These are phyloP conservation scores for Thaleichthys pacificus DNA, from an alignment of 2,797 vertebrate species.

Conservation along the genomic window DNA sequence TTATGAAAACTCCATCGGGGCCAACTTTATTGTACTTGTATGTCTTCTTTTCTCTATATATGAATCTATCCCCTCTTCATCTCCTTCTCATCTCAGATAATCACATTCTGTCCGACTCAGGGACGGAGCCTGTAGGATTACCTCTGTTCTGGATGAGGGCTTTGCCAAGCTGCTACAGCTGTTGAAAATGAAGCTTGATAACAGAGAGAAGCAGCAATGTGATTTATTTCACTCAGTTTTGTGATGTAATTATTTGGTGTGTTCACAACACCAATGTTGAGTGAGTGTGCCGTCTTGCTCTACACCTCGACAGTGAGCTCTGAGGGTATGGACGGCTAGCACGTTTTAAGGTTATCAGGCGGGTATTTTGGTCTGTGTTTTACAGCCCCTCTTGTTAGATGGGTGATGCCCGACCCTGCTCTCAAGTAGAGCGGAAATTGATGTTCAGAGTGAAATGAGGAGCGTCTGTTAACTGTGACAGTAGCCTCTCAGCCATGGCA, in stretches of 20 bases:
- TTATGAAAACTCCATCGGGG: constrained; percentile 4
- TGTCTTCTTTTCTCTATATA: constrained; percentile 16
- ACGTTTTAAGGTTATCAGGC: neutral
- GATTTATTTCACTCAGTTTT: neutral
- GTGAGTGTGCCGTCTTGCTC: neutral
- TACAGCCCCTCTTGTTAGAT: neutral
- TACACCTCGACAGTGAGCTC: too few relatives aligned
- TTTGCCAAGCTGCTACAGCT: neutral
- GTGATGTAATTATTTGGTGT: neutral
- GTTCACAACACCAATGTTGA: neutral
- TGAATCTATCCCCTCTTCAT: constrained; percentile 2
- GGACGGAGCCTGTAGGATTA: neutral
- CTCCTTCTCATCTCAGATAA: constrained; percentile 26
- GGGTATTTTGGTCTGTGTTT: too few relatives aligned
- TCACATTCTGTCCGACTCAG: constrained; percentile 22
- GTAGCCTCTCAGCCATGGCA: neutral
- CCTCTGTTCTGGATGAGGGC: neutral
- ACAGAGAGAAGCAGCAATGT: neutral
- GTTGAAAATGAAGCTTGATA: neutral
- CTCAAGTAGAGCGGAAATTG: too few relatives aligned
- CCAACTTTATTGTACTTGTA: constrained; percentile 25
- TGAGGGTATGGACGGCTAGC: neutral
- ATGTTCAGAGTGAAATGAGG: neutral
- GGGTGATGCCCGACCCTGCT: neutral
- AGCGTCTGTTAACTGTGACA: neutral